Conservation (phyloP, 2,113 vertebrate species). For the Odocoileus hemionus region DNA sequence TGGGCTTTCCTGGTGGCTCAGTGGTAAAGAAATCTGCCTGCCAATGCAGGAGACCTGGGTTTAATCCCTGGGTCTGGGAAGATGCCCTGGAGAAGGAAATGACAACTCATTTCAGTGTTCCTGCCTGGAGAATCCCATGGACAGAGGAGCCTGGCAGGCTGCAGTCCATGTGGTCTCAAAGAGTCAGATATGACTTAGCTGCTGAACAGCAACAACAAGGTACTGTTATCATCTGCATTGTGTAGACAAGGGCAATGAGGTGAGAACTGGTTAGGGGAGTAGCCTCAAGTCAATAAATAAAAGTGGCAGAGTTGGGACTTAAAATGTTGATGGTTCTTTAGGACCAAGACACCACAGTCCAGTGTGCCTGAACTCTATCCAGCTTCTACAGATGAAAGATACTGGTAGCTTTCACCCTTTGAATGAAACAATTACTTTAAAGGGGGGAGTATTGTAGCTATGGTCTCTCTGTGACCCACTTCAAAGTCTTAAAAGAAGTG, state of each 20-base stretch:
- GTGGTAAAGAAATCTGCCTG: not conserved
- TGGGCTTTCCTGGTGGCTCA: not conserved
- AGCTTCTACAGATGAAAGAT: not conserved
- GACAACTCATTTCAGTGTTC: not conserved
- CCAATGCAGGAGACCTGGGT: not conserved
- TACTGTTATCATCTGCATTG: too few species aligned
- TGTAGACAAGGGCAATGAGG: not conserved
- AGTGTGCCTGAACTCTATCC: not conserved
- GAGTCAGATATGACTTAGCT: not conserved
- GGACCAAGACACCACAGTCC: not conserved
- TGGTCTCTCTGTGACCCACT: not conserved
- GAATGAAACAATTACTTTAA: not conserved
- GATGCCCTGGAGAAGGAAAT: not conserved
- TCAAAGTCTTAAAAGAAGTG: not conserved
- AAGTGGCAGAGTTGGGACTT: not conserved
- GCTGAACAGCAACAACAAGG: not conserved
- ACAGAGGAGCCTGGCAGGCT: not conserved
- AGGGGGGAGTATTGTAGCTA: not conserved
- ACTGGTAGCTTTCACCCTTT: not conserved
- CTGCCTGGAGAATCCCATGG: not conserved
- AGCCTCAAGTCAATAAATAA: not conserved
- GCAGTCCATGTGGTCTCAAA: rapidly evolving
- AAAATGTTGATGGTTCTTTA: not conserved
- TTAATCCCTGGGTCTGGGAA: not conserved
- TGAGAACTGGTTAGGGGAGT: not conserved